Base-by-base conservation (phyloP, 2,888 invertebrate species). In the Theretra japonica region DNA sequence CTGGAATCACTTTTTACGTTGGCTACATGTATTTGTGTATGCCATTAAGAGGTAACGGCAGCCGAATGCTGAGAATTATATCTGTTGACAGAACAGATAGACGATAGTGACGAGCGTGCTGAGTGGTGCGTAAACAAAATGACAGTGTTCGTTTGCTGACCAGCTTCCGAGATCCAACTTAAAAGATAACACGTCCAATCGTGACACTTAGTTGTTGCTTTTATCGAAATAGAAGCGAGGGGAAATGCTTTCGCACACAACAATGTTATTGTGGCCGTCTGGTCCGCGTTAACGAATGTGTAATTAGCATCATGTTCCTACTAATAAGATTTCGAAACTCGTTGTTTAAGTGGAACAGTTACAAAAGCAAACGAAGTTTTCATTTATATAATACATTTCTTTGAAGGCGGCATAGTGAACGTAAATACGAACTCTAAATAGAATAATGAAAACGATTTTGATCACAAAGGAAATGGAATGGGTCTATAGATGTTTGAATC, bases 61-160 rank as follows among this genome's bases (percentile, higher is more conserved):
- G 48, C 60, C 70, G 68, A 68, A 74, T 73, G 74, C 74, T 76
- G 79, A 76, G 79, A 81, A 78, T 80, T 78, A 78, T 85, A 82
- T 88, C 86, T 91, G 89, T 89, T 90, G 88, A 88, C 81, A 82
- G 84, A 82, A 86, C 82, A 82, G 85, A 86, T 86, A 85, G 86
- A 75, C 77, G 83, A 81, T 81, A 81, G 83, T 81, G 85, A 86
- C 78, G 84, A 82, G 79, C 77, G 72, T 75, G 75, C 76, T 77
- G 79, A 83, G 80, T 72, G 81, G 77, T 81, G 79, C 75, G 82
- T 88, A 89, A 88, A 89, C 86, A 90, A 84, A 84, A 75, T 81
- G 87, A 86, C 83, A 81, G 70, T 81, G 72, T 59, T 77, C 86
- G 85, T 80, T 84, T 86, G 87, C 78, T 81, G 79, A 79, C 81